Base-by-base conservation (phyloP, 30 jellyfish, hydroid and myxozoan species). In the Hydractinia symbiolongicarpus region DNA sequence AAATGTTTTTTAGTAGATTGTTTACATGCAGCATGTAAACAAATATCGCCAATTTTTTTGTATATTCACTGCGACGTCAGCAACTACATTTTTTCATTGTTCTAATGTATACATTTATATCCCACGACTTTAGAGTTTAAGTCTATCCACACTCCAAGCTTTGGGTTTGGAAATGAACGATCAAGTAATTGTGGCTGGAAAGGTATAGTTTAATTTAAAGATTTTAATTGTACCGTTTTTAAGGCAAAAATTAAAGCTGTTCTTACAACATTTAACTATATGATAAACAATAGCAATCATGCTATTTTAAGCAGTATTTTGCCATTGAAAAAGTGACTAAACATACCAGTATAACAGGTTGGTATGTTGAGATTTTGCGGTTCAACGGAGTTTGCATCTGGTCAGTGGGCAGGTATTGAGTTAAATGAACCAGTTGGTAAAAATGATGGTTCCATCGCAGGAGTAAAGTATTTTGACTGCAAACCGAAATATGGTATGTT, bases 341-440 rank as follows among this genome's bases (percentile, higher is more conserved):
- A 11, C 30, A 1, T 14, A 68, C 69, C 17, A 58, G 3, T 16
- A 58, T 58, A 9, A 10, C 44, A 89, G 96, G 83, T 79, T 51
- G 97, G 97, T 17, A 67, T 77, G 13, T 67, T 90, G 49, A 52
- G 72, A 53, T 90, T 51, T 64, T 85, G 95, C 58, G 97, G 97
- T 4, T 62, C 94, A 30, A 90, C 97, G 57, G 94, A 90, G 5
- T 90, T 90, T 78, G 92, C 97, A 14, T 81, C 97, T 4, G 97
- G 97, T 7, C 73, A 55, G 7, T 89, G 96, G 96, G 95, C 85
- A 73, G 96, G 96, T 5, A 83, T 89, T 13, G 96, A 84, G 68
- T 75, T 89, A 50, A 82, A 84, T 53, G 91, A 89, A 68, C 91
- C 95, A 6, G 50, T 77, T 62, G 96, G 95, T 52, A 89, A 89